Evolutionary conservation across 2,888 invertebrate species (phyloP).

Genomic region (Sarcophaga caerulescens): DNA sequence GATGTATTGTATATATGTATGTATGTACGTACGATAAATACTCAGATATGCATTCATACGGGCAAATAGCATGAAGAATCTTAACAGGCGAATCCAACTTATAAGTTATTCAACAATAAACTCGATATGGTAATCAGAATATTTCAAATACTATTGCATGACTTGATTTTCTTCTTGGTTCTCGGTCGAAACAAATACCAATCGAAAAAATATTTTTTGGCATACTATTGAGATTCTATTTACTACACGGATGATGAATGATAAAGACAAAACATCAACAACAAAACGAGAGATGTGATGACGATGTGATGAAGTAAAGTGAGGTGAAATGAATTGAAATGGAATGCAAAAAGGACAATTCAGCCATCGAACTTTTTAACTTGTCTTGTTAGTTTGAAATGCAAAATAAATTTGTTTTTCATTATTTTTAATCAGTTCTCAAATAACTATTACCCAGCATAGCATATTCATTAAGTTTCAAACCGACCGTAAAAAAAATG

Average conservation of each 20-base stretch:
- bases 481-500: conserved; percentile 27
- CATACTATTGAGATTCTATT: conserved; percentile 15
- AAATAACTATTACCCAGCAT: conserved; percentile 16
- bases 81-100: background rate
- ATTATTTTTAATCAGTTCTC: conserved; percentile 3
- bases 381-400: conserved; percentile 34
- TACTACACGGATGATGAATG: too few species aligned
- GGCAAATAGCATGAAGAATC: conserved; percentile 1
- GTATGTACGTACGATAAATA: conserved; percentile 9
- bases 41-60: conserved; percentile 4
- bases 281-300: too few species aligned
- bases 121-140: conserved; percentile 31
- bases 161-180: background rate
- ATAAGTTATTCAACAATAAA: background rate
- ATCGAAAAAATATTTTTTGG: background rate
- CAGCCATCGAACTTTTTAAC: conserved; percentile 38
- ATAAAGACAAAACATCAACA: too few species aligned
- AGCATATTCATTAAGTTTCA: conserved; percentile 37
- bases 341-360: background rate
- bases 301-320: too few species aligned
- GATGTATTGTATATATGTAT: too few species aligned
- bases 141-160: background rate
- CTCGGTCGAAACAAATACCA: background rate
- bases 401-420: conserved; percentile 21
- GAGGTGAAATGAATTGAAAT: background rate